Conservation (phyloP, 2,797 vertebrate genomes). For the Pangasius djambal region DNA sequence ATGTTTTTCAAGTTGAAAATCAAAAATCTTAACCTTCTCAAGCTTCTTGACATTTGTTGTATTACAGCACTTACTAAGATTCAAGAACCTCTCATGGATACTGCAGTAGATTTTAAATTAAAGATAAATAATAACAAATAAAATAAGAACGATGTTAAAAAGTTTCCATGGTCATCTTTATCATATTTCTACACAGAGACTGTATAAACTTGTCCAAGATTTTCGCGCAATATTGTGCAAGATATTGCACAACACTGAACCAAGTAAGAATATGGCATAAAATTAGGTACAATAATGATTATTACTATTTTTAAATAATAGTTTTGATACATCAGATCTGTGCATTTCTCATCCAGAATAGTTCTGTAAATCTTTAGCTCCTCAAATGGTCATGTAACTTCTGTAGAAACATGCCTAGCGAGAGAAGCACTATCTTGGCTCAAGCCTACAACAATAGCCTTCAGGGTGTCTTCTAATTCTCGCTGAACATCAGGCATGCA, state of each 20-base stretch:
- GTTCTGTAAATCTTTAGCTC: neutral
- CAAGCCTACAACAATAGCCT: conserved; percentile 3
- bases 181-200: neutral
- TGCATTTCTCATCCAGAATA: neutral
- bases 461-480: conserved; percentile 22
- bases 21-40: neutral
- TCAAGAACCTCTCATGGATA: neutral
- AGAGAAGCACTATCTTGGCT: neutral
- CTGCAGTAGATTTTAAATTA: neutral
- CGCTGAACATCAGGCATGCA: conserved; percentile 27
- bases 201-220: neutral
- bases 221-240: neutral
- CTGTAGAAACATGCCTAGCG: neutral
- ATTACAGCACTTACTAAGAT: neutral
- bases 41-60: neutral
- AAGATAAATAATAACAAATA: neutral
- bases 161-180: neutral
- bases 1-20: neutral
- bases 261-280: neutral
- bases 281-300: neutral
- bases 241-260: neutral
- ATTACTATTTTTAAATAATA: neutral
- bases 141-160: neutral
- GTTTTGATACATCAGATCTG: neutral
- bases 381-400: neutral